These are phyloP conservation scores for Columba janthina DNA, from an alignment of 2,113 vertebrate genomes.

Conservation along the genomic window DNA sequence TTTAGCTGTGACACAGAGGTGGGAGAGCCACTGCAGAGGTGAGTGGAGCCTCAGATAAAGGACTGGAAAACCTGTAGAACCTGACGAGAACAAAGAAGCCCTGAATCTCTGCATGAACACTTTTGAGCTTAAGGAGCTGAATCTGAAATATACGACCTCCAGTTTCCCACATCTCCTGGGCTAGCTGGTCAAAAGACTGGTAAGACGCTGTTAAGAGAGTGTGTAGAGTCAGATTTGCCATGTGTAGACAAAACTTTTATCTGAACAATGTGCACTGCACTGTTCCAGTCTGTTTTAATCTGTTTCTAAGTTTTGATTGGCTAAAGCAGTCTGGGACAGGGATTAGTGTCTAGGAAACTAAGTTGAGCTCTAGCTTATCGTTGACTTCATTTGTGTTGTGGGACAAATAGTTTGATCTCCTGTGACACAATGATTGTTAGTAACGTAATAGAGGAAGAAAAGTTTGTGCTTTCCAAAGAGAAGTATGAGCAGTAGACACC, in stretches of 20 bases:
- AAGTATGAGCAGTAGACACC: neutral
- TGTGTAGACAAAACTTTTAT: neutral
- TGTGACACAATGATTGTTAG: neutral
- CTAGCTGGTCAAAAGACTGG: neutral
- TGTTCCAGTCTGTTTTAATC: neutral
- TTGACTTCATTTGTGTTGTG: neutral
- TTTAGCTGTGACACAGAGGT: neutral
- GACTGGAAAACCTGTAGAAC: neutral
- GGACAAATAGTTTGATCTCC: neutral
- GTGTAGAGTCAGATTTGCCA: neutral
- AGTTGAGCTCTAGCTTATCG: neutral
- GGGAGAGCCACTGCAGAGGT: neutral
- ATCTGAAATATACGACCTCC: neutral
- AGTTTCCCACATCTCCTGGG: neutral
- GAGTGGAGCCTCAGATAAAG: neutral
- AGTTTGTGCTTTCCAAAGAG: neutral
- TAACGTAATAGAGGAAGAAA: neutral
- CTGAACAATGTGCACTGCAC: accelerated
- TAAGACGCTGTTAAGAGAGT: neutral
- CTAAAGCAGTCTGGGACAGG: neutral
- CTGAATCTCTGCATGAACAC: neutral
- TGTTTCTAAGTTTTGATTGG: neutral
- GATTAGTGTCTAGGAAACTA: neutral
- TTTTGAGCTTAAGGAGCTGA: neutral
- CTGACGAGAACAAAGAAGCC: neutral